A percentile compares a stretch with the other conserved stretches of the same genome.
Evolutionary conservation across 2,797 vertebrate species (phyloP).

Genomic region (Leucoraja ocellata): DNA sequence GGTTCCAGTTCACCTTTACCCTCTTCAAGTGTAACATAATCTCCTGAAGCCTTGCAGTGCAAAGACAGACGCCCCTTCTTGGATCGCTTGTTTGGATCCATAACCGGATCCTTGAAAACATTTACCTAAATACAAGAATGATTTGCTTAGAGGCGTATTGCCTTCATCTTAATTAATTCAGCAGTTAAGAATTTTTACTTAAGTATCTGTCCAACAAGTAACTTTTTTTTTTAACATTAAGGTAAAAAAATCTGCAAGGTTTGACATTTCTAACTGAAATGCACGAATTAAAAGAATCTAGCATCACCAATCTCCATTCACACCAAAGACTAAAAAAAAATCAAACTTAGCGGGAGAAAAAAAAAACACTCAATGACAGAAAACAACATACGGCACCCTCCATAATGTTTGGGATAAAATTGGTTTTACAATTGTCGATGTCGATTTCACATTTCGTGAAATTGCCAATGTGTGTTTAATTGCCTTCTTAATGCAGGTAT

Average conservation of each 20-base stretch:
- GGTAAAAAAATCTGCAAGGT: not conserved
- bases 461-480: too few relatives aligned
- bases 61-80: constrained; percentile 93
- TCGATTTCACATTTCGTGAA: too few relatives aligned
- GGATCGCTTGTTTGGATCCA: constrained; percentile 94
- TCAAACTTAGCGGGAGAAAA: too few relatives aligned
- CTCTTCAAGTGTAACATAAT: constrained; percentile 89
- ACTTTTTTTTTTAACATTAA: not conserved
- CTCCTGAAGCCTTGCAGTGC: constrained; percentile 74
- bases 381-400: not conserved
- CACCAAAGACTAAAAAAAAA: not conserved
- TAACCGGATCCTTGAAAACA: constrained; percentile 95
- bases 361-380: not conserved
- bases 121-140: constrained; percentile 69
- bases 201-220: not conserved
- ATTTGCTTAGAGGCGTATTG: not conserved
- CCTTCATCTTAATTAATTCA: not conserved
- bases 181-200: not conserved
- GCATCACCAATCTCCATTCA: not conserved
- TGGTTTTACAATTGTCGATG: too few relatives aligned
- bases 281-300: not conserved
- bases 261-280: not conserved
- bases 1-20: constrained; percentile 94
- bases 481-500: too few relatives aligned
- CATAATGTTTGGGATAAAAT: too few relatives aligned